phyloP scores from a whole-genome alignment of 2,888 invertebrate species.

The Fissipunctia ypsillon region DNA sequence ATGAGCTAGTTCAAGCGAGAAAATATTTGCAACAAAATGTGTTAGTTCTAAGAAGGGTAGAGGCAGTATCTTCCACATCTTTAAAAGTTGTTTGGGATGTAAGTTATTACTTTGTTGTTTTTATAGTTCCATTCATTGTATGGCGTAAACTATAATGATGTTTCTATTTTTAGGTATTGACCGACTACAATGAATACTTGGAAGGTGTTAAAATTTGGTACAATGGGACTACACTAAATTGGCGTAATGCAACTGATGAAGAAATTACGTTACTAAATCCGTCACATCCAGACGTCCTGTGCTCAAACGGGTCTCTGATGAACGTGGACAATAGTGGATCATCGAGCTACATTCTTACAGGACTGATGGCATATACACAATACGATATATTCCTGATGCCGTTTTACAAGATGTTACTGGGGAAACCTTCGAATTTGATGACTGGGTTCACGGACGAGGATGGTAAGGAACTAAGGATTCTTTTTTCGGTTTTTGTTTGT shows the following conservation, averaged over 20 bases:
- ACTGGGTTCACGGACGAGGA: conserved; percentile 96
- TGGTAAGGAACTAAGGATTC: conserved; percentile 81
- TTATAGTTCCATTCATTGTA: conserved; percentile 12
- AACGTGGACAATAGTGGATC: conserved; percentile 93
- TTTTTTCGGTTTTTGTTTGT: conserved; percentile 32
- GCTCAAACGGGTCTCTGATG: conserved; percentile 92
- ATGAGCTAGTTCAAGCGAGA: conserved; percentile 94
- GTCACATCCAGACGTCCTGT: conserved; percentile 77
- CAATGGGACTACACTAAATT: conserved; percentile 87
- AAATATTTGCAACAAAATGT: conserved; percentile 95
- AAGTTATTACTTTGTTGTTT: conserved; percentile 77
- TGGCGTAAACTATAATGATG: background rate
- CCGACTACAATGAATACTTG: conserved; percentile 90
- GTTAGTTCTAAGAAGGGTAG: conserved; percentile 92
- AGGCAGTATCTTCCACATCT: conserved; percentile 93
- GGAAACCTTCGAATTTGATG: conserved; percentile 97
- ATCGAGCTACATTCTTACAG: conserved; percentile 93
- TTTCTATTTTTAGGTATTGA: conserved; percentile 83
- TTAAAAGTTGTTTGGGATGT: conserved; percentile 96
- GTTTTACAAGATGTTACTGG: conserved; percentile 96
- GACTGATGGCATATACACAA: conserved; percentile 95
- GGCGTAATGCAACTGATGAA: conserved; percentile 83
- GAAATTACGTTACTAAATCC: conserved; percentile 78
- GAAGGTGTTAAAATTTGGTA: conserved; percentile 93
- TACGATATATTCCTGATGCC: conserved; percentile 98